Conservation (phyloP, 2,888 invertebrate species). For the Eutolmus rufibarbis region DNA sequence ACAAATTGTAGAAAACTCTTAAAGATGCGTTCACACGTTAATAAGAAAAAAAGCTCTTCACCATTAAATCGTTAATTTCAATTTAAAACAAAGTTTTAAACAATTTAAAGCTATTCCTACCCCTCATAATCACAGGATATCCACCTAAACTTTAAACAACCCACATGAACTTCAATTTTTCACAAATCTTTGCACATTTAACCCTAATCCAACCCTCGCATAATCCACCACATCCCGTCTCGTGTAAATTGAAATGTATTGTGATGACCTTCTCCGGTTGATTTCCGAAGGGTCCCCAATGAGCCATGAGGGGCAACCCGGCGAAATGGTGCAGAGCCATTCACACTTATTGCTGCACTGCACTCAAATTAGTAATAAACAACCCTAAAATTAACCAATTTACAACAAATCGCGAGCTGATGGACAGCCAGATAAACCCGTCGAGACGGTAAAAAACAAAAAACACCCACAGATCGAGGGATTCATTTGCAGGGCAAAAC, state of each 20-base stretch:
- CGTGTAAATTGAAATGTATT: not conserved
- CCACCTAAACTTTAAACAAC: not conserved
- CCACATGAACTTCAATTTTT: not conserved
- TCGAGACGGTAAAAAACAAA: not conserved
- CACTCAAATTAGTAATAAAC: slow-evolving; percentile 14
- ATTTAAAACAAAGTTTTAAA: not conserved
- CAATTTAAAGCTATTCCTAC: not conserved
- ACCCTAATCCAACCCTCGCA: not conserved
- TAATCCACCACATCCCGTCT: not conserved
- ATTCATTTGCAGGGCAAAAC: not conserved
- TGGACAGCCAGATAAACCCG: not conserved
- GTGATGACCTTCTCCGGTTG: not conserved
- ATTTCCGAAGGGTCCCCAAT: not conserved
- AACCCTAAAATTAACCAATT: slow-evolving; percentile 20
- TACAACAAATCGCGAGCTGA: not conserved
- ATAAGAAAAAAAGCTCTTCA: too few relatives aligned
- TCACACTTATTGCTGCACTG: not conserved
- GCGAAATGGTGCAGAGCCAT: not conserved
- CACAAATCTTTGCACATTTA: not conserved
- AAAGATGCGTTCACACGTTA: too few relatives aligned
- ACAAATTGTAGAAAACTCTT: too few relatives aligned
- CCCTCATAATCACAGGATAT: not conserved
- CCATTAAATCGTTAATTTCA: too few relatives aligned
- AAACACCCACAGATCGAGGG: not conserved
- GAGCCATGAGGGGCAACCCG: not conserved